phyloP scores from a whole-genome alignment of 2,797 vertebrate species.

The Cuculus canorus region DNA sequence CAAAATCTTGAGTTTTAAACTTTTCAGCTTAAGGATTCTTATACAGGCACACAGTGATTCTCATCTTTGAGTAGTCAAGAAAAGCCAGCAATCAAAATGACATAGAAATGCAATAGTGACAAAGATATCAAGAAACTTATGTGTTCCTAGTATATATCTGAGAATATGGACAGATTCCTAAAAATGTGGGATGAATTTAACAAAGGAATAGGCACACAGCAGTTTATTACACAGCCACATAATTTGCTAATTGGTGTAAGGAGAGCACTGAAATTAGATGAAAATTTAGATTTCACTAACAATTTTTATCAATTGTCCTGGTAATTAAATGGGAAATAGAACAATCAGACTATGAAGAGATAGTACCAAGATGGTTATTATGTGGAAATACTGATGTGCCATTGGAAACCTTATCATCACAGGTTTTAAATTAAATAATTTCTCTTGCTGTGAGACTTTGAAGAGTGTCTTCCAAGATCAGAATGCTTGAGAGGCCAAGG shows the following conservation, averaged over 20 bases:
- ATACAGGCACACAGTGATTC: neutral
- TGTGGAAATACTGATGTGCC: neutral
- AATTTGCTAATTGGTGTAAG: neutral
- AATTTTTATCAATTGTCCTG: conserved; percentile 4
- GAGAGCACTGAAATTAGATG: neutral
- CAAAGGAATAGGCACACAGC: neutral
- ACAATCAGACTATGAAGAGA: neutral
- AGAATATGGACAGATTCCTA: neutral
- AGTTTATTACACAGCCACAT: neutral
- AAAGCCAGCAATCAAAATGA: neutral
- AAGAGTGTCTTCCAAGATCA: neutral
- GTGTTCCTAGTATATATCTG: neutral
- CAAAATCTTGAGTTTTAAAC: neutral
- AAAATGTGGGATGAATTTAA: neutral
- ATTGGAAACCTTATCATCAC: neutral
- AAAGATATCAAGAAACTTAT: neutral
- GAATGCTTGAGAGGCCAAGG: neutral
- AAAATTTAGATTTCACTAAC: conserved; percentile 39
- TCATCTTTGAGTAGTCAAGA: neutral
- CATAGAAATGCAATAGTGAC: neutral
- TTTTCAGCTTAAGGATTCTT: neutral
- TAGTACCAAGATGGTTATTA: neutral
- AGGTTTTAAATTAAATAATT: conserved; percentile 5
- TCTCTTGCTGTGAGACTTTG: neutral
- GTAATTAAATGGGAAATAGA: conserved; percentile 33